These are phyloP conservation scores for Brachyrhaphis roseni DNA, from an alignment of 2,797 vertebrate species.

Conservation along the genomic window DNA sequence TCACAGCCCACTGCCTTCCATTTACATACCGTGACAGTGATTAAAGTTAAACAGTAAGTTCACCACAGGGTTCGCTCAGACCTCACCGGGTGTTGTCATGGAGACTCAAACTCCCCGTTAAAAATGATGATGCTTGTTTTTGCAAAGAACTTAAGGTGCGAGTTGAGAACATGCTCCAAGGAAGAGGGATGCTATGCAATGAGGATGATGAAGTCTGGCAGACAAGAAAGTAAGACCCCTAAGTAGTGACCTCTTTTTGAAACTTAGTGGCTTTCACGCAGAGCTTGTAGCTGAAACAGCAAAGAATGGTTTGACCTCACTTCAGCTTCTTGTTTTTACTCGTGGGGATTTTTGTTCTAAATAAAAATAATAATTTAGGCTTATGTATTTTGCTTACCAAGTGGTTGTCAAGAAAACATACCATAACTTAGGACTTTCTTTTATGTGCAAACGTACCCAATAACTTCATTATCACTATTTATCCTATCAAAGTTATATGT, in stretches of 20 bases:
- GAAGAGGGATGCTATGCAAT: slow-evolving; percentile 8
- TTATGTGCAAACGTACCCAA: not conserved
- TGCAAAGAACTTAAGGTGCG: slow-evolving; percentile 19
- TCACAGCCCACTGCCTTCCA: slow-evolving; percentile 4
- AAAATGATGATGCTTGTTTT: slow-evolving; percentile 29
- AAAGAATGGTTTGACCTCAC: not conserved
- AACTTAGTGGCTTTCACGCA: slow-evolving; percentile 13
- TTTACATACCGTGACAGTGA: slow-evolving; percentile 28
- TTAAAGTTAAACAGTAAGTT: slow-evolving; percentile 39
- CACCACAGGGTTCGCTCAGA: slow-evolving; percentile 27
- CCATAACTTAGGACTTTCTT: not conserved
- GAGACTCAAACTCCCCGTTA: slow-evolving; percentile 9
- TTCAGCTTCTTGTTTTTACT: not conserved
- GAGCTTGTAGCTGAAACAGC: slow-evolving; percentile 10
- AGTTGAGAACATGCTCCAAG: slow-evolving; percentile 10
- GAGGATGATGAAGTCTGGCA: slow-evolving; percentile 39
- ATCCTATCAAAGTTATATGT: not conserved
- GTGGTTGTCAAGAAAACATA: not conserved
- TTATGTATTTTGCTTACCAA: not conserved
- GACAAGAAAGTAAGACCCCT: slow-evolving; percentile 31
- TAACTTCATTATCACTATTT: not conserved
- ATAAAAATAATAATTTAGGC: not conserved
- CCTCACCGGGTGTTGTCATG: slow-evolving; percentile 13
- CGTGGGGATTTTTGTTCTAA: not conserved
- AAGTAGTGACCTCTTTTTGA: slow-evolving; percentile 15